Evolutionary conservation across 2,797 vertebrate genomes (phyloP).

Genomic region (Poecilia picta): DNA sequence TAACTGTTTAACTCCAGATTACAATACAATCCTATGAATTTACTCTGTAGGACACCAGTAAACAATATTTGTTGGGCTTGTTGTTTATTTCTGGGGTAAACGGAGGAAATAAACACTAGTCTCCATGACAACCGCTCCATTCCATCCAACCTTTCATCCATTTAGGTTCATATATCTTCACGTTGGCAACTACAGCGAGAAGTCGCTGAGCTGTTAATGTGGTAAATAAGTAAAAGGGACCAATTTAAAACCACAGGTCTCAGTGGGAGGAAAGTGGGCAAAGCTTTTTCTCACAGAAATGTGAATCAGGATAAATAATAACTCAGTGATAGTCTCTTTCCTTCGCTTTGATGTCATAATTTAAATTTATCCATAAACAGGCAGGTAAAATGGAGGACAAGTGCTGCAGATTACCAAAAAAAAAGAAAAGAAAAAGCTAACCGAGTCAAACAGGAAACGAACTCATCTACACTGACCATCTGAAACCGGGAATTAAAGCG

Average conservation of each 20-base stretch:
- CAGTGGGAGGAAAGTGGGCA: slow-evolving; percentile 34
- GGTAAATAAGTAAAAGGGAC: slow-evolving; percentile 70
- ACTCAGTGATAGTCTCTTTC: slow-evolving; percentile 48
- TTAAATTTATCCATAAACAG: slow-evolving; percentile 28
- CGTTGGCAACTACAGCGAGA: slow-evolving; percentile 55
- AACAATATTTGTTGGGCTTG: neutral
- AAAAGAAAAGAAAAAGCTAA: neutral
- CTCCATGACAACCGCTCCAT: slow-evolving; percentile 1
- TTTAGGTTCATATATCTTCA: slow-evolving; percentile 39
- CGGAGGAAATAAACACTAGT: neutral
- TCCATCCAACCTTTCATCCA: slow-evolving; percentile 28
- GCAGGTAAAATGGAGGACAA: neutral
- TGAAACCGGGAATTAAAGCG: neutral
- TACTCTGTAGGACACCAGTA: neutral
- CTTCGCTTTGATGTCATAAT: slow-evolving; percentile 47
- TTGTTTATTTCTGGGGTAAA: neutral
- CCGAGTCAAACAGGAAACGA: neutral
- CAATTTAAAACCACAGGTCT: slow-evolving; percentile 51
- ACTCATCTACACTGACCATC: neutral
- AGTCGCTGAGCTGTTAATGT: slow-evolving; percentile 69
- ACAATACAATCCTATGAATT: neutral
- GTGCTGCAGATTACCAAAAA: neutral
- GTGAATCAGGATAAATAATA: slow-evolving; percentile 59
- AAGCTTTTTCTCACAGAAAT: slow-evolving; percentile 51
- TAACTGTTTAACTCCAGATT: neutral